Conservation (phyloP, 2,888 invertebrate species). For the Drosophila paramelanica region DNA sequence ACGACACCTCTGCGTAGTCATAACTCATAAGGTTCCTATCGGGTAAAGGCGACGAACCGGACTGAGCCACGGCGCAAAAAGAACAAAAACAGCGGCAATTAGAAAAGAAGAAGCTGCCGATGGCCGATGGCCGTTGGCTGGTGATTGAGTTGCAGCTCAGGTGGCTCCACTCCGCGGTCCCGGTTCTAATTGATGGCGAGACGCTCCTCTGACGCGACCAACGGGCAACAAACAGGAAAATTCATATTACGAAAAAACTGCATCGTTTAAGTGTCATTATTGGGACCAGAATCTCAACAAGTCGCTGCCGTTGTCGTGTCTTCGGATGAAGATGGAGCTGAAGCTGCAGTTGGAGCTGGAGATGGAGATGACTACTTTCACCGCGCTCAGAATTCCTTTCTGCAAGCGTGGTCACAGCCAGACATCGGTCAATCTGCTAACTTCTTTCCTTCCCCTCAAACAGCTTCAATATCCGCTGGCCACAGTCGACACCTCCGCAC, state of each 20-base stretch:
- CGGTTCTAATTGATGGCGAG: conserved; percentile 68
- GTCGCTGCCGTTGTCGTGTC: conserved; percentile 60
- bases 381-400: conserved; percentile 71
- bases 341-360: conserved; percentile 18
- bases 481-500: conserved; percentile 67
- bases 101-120: conserved; percentile 60
- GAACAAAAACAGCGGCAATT: conserved; percentile 67
- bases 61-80: conserved; percentile 20
- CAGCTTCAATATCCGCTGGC: conserved; percentile 67
- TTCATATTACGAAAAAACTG: conserved; percentile 78
- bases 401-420: conserved; percentile 45
- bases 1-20: conserved; percentile 55
- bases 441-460: conserved; percentile 17
- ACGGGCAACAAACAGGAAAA: conserved; percentile 71
- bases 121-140: conserved; percentile 61
- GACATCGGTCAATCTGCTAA: conserved; percentile 69
- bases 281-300: conserved; percentile 79
- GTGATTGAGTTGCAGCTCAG: conserved; percentile 77
- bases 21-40: conserved; percentile 55
- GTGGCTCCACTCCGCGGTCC: conserved; percentile 49
- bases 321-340: conserved; percentile 36
- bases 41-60: conserved; percentile 23
- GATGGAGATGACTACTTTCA: conserved; percentile 75
- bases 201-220: conserved; percentile 51
- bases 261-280: conserved; percentile 80